Percentiles rank a stretch among this genome's conserved stretches.
These are phyloP conservation scores for Perizoma affinitatum DNA, from an alignment of 2,888 invertebrate genomes.

Conservation along the genomic window DNA sequence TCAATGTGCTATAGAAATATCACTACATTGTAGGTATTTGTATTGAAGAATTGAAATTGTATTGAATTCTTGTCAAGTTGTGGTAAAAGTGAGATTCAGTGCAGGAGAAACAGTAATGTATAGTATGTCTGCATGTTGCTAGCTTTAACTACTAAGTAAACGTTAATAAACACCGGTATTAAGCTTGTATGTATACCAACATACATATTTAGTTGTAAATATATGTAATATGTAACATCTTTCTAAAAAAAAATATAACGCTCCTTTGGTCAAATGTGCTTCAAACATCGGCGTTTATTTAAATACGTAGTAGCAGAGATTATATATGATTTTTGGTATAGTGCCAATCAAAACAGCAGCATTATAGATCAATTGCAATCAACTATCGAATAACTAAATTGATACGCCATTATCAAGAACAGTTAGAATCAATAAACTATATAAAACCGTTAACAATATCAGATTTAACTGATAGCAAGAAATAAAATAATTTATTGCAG, in stretches of 20 bases:
- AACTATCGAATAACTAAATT: conserved; percentile 18
- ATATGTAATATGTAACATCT: neutral
- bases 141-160: conserved; percentile 1
- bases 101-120: conserved; percentile 20
- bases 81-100: conserved; percentile 31
- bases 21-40: conserved; percentile 11
- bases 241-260: too few species aligned
- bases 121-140: conserved; percentile 6
- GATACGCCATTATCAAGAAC: conserved; percentile 14
- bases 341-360: neutral
- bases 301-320: too few species aligned
- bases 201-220: too few species aligned
- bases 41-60: conserved; percentile 28
- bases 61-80: conserved; percentile 26
- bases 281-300: too few species aligned
- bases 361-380: neutral
- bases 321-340: too few species aligned
- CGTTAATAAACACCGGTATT: conserved; percentile 8
- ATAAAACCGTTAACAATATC: conserved; percentile 14
- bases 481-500: conserved; percentile 15
- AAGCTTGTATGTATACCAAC: neutral
- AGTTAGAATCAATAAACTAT: conserved; percentile 19
- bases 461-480: conserved; percentile 19
- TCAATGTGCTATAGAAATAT: conserved; percentile 3
- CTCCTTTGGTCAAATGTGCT: too few species aligned